Evolutionary conservation across 2,888 invertebrate species (phyloP).

Genomic region (Eretmocerus hayati): DNA sequence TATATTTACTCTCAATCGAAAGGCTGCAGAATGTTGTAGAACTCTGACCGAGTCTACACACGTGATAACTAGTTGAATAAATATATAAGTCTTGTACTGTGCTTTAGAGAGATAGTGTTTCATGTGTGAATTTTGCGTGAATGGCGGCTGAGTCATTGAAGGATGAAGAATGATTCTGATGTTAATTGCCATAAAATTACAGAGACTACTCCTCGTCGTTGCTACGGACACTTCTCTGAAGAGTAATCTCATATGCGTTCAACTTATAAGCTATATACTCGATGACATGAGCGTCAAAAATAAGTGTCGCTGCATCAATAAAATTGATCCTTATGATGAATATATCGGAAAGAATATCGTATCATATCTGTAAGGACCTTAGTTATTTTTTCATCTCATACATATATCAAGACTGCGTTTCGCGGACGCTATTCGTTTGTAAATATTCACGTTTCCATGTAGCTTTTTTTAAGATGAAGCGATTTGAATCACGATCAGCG

Average conservation of each 20-base stretch:
- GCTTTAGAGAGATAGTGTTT: slow-evolving; percentile 13
- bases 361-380: too few species aligned
- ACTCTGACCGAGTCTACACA: slow-evolving; percentile 13
- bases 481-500: too few species aligned
- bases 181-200: slow-evolving; percentile 16
- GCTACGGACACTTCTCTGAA: slow-evolving; percentile 10
- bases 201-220: slow-evolving; percentile 19
- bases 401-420: too few species aligned
- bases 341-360: too few species aligned
- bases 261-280: too few species aligned
- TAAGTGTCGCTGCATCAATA: slow-evolving; percentile 12
- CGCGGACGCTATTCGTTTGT: too few species aligned
- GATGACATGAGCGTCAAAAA: too few species aligned
- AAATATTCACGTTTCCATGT: too few species aligned
- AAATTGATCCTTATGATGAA: too few species aligned
- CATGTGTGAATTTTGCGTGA: slow-evolving; percentile 4
- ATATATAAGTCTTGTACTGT: slow-evolving; percentile 15
- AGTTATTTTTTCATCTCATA: too few species aligned
- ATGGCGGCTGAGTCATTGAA: not conserved
- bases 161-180: not conserved
- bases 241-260: slow-evolving; percentile 16
- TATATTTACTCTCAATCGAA: slow-evolving; percentile 18
- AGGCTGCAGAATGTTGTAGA: slow-evolving; percentile 18
- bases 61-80: slow-evolving; percentile 19
- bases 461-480: too few species aligned